Percentiles rank a stretch among this genome's conserved stretches.
These are phyloP conservation scores for Agrochola litura DNA, from an alignment of 2,888 invertebrate species.

Conservation along the genomic window DNA sequence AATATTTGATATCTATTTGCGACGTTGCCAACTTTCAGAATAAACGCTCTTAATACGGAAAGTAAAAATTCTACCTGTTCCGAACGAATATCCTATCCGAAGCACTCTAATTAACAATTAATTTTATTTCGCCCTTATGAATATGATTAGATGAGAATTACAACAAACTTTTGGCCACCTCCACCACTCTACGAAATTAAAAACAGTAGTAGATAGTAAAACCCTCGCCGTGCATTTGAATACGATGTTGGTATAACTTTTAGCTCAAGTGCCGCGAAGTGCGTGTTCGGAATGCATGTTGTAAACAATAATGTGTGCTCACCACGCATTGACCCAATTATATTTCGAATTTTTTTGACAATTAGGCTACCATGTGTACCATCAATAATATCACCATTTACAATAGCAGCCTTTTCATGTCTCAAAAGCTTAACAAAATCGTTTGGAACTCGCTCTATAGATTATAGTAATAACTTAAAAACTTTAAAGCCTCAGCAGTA, in stretches of 20 bases:
- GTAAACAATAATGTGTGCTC: constrained; percentile 35
- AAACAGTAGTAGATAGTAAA: constrained; percentile 10
- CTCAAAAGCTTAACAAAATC: neutral
- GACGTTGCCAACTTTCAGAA: too few relatives aligned
- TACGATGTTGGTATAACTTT: constrained; percentile 30
- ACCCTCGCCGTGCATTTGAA: constrained; percentile 14
- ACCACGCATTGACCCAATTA: constrained; percentile 51
- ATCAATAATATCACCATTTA: constrained; percentile 11
- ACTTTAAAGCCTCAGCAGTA: neutral
- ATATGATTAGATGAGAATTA: constrained; percentile 1
- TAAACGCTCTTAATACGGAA: neutral
- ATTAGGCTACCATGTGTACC: neutral
- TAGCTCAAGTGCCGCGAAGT: constrained; percentile 26
- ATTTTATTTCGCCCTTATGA: neutral
- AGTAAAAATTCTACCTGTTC: neutral
- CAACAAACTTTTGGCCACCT: constrained; percentile 5
- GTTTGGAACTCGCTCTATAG: neutral
- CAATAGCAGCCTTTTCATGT: neutral
- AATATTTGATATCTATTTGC: too few relatives aligned
- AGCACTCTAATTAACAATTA: neutral
- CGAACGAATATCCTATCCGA: neutral
- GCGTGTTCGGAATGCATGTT: constrained; percentile 52
- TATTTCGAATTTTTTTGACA: constrained; percentile 36
- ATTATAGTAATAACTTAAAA: neutral
- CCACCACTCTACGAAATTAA: constrained; percentile 36